A percentile compares a stretch with the other conserved stretches of the same genome.
Conservation (phyloP, 2,113 vertebrate species). For the Catharus bicknelli region DNA sequence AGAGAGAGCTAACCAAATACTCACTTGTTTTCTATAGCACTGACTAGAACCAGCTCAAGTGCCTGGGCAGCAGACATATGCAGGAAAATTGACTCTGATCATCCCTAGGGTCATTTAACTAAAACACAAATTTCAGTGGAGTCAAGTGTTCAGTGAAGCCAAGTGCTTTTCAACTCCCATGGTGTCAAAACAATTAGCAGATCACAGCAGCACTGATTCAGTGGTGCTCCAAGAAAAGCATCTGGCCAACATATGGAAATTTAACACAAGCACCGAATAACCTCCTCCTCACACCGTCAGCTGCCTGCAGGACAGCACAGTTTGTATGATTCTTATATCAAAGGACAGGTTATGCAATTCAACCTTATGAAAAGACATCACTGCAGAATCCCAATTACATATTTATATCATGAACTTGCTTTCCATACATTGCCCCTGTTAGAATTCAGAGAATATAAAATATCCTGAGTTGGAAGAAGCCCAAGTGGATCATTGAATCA, state of each 20-base stretch:
- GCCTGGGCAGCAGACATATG: constrained; percentile 18
- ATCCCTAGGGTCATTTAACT: constrained; percentile 51
- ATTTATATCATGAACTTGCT: not conserved
- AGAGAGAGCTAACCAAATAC: constrained; percentile 19
- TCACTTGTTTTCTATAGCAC: constrained; percentile 21
- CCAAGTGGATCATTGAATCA: not conserved
- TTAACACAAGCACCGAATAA: not conserved
- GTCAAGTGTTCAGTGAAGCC: constrained; percentile 33
- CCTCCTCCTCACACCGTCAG: accelerated
- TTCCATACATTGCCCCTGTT: not conserved
- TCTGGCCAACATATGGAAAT: constrained; percentile 47
- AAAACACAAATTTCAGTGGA: constrained; percentile 51
- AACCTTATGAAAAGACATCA: not conserved
- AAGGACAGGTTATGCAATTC: not conserved
- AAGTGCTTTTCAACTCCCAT: constrained; percentile 33
- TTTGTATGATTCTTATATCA: not conserved
- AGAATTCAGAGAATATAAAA: not conserved
- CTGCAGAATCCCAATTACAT: not conserved
- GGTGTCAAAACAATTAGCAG: constrained; percentile 64
- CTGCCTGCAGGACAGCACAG: not conserved
- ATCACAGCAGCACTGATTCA: not conserved
- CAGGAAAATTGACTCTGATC: constrained; percentile 56
- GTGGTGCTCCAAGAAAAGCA: constrained; percentile 19
- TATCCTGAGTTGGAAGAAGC: not conserved
- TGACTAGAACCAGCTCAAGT: constrained; percentile 55